Conservation (phyloP, 1,140 invertebrate species). For the Cecropterus lyciades region DNA sequence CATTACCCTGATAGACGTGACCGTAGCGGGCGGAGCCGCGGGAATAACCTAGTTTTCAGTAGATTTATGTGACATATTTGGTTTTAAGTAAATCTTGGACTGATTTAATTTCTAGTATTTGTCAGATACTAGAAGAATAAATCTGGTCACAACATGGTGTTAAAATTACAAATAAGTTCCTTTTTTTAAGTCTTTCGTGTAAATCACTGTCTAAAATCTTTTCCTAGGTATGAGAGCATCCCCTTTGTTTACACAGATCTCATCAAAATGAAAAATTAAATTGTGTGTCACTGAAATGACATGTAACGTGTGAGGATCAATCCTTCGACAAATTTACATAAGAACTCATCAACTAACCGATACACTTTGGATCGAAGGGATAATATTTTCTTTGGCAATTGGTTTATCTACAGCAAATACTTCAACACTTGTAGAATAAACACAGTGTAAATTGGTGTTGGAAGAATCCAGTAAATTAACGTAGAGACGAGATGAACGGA, state of each 20-base stretch:
- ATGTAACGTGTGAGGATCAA: conserved; percentile 62
- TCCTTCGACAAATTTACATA: conserved; percentile 37
- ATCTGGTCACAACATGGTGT: no score
- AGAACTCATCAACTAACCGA: conserved; percentile 1
- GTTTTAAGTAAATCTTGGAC: no score
- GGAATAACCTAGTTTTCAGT: no score
- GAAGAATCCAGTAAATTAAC: conserved; percentile 74
- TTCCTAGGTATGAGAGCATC: no score
- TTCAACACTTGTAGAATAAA: conserved; percentile 68
- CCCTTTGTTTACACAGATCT: conserved; percentile 64
- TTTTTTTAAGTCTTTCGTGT: no score
- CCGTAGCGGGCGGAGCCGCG: no score
- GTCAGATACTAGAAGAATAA: no score
- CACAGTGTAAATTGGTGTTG: conserved; percentile 77
- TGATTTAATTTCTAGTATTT: no score
- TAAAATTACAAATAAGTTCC: no score
- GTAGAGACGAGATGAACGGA: conserved; percentile 59
- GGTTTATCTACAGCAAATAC: conserved; percentile 24
- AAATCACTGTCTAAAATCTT: no score
- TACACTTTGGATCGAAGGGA: conserved; percentile 1
- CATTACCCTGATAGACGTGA: no score
- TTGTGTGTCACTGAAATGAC: conserved; percentile 72
- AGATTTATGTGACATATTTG: no score
- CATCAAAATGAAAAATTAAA: conserved; percentile 79
- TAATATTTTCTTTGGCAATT: conserved; percentile 34